These are phyloP conservation scores for Caranx ignobilis DNA, from an alignment of 2,113 vertebrate species.

Conservation along the genomic window DNA sequence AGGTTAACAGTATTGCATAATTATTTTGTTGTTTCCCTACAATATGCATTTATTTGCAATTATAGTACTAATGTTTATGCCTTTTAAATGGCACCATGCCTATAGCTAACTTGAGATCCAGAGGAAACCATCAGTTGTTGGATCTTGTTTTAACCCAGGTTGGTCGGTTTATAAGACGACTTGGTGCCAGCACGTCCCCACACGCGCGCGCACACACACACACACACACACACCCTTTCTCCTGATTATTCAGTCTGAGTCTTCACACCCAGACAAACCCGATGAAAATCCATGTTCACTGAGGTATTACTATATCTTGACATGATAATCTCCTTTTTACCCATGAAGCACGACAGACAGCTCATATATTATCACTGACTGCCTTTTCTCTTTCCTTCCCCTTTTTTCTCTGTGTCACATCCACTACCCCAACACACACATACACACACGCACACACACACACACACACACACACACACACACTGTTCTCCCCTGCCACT, in stretches of 20 bases:
- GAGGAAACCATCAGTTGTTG: neutral
- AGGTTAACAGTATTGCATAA: too few species aligned
- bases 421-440: slow-evolving; percentile 32
- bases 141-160: slow-evolving; percentile 1
- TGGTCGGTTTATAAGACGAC: slow-evolving; percentile 22
- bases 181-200: neutral
- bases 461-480: neutral
- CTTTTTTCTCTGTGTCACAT: slow-evolving; percentile 62
- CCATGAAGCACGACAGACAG: slow-evolving; percentile 68
- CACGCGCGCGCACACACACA: neutral
- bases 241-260: slow-evolving; percentile 49
- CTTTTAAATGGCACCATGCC: too few species aligned
- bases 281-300: slow-evolving; percentile 68
- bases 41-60: too few species aligned
- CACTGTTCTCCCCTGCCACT: slow-evolving; percentile 11
- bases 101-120: neutral
- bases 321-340: slow-evolving; percentile 85
- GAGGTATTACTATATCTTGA: slow-evolving; percentile 81
- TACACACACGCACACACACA: neutral
- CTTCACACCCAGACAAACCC: slow-evolving; percentile 48
- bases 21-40: too few species aligned
- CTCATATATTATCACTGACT: slow-evolving; percentile 82
- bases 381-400: slow-evolving; percentile 72
- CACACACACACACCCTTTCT: slow-evolving; percentile 14
- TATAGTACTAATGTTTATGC: too few species aligned